Base-by-base conservation (phyloP, 2,888 invertebrate genomes). In the Caenorhabditis panamensis region DNA sequence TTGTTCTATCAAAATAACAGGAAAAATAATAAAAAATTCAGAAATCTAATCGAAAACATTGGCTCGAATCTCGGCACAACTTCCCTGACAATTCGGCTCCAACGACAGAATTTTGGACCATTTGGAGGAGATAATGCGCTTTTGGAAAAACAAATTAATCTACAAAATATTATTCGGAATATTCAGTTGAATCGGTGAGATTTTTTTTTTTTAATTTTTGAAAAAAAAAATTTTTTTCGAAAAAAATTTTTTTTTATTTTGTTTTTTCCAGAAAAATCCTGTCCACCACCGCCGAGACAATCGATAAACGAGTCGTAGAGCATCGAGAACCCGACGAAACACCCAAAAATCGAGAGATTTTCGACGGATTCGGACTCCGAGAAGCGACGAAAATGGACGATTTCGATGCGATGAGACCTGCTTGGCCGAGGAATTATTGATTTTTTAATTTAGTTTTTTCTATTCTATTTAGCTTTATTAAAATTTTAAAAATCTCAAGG, bases 71-170 rank as follows among this genome's bases (percentile, higher is more conserved):
- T 96, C 47, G 94, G 94, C 87, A 94, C 95, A 1, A 93, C 94
- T 0, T 97, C 97, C 1, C 44, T 41, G 9, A 49, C 53, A 5
- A 68, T 72, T 49, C 71, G 77, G 51, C 9, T 77, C 16, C 72
- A 77, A 58, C 31, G 86, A 56, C 73, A 73, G 20, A 68, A 77
- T 20, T 67, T 95, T 88, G 96, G 96, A 24, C 94, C 94, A 88
- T 97, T 97, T 91, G 93, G 93, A 3, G 89, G 95, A 2, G 93
- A 95, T 0, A 92, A 94, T 87, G 94, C 96, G 0, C 92, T 98
- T 20, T 91, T 97, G 22, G 92, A 94, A 47, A 95, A 96, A 91
- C 94, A 96, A 86, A 96, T 96, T 95, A 93, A 93, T 58, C 88
- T 96, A 47, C 92, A 94, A 72, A 92, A 94, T 85, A 93, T 96